Conservation (phyloP, 1,140 invertebrate genomes). For the Psilanteris sp. region DNA sequence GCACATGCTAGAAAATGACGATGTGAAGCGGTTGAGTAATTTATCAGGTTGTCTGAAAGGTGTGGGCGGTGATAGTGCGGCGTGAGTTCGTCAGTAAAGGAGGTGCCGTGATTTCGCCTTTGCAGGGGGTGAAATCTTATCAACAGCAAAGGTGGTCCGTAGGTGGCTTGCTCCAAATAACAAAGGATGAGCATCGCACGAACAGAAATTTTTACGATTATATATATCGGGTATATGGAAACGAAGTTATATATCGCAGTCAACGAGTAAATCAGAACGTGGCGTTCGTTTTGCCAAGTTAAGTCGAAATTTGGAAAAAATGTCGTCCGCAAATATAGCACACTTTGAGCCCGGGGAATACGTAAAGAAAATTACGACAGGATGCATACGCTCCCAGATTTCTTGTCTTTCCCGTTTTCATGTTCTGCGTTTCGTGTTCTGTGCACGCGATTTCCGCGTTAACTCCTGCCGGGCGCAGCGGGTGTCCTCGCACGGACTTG, state of each 20-base stretch:
- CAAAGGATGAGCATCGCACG: neutral
- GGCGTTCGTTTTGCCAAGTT: neutral
- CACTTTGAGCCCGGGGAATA: neutral
- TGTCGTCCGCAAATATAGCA: conserved; percentile 22
- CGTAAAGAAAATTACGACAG: conserved; percentile 32
- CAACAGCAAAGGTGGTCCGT: conserved; percentile 34
- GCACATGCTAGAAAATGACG: conserved; percentile 57
- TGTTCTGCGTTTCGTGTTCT: conserved; percentile 66
- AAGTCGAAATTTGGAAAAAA: conserved; percentile 9
- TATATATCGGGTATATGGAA: neutral
- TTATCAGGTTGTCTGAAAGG: conserved; percentile 65
- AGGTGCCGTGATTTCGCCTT: conserved; percentile 44
- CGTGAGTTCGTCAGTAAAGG: conserved; percentile 53
- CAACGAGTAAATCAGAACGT: neutral
- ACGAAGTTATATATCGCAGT: too few species aligned
- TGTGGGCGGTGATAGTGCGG: conserved; percentile 54
- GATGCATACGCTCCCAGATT: conserved; percentile 44
- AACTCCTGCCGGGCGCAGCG: conserved; percentile 75
- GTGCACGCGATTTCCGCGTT: conserved; percentile 78
- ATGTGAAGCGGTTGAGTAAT: conserved; percentile 60
- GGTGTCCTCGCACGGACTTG: conserved; percentile 73
- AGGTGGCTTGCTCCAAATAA: conserved; percentile 12
- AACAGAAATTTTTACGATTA: conserved; percentile 10
- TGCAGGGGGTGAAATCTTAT: conserved; percentile 65
- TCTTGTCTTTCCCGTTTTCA: conserved; percentile 49